Base-by-base conservation (phyloP, 2,797 vertebrate genomes). In the Hephaestus fuliginosus region DNA sequence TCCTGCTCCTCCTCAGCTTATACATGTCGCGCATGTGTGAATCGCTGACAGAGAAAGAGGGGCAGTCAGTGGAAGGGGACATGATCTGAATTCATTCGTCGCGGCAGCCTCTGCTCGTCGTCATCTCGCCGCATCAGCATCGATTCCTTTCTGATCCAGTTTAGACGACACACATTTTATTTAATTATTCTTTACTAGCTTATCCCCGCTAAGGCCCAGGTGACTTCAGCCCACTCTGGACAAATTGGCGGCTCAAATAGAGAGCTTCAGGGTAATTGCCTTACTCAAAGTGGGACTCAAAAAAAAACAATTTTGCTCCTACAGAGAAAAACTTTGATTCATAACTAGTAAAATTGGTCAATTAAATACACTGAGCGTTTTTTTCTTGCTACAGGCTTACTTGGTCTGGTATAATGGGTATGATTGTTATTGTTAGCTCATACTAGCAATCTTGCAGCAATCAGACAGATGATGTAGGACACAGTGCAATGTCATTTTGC, bases 11-110 rank as follows among this genome's bases (percentile, higher is more conserved):
- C 80, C 56, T 68, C 83, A 73, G 66, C 61, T 39, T 82, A 44
- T 74, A 78, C 85, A 78, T 83, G 88, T 80, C 51, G 43, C 43
- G 15, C 81, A 82, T 52, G 80, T 87, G 80, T 87, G 70, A 86
- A 88, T 83, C 87, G 68, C 71, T 65, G 78, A 71, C 74, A 11
- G 84, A 74, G 77, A 60, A 65, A 80, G 78, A 61, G 58, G 64
- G 80, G 74, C 78, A 39, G 71, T 58, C 83, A 61, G 67, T 13
- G 46, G 12, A 56, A 22, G 41, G 22, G 41, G 53, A 67, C 79
- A 65, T 58, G 84, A 85, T 79, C 22, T 78, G 78, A 87, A 92
- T 87, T 67, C 61, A 77, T 70, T 58, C 67, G 10, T 53, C 13
- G 17, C 15, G 76, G 63, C 51, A 49, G 51, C 5, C 55, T 57